These are phyloP conservation scores for Smittia sp. DNA, from an alignment of 2,888 invertebrate genomes.

Conservation along the genomic window DNA sequence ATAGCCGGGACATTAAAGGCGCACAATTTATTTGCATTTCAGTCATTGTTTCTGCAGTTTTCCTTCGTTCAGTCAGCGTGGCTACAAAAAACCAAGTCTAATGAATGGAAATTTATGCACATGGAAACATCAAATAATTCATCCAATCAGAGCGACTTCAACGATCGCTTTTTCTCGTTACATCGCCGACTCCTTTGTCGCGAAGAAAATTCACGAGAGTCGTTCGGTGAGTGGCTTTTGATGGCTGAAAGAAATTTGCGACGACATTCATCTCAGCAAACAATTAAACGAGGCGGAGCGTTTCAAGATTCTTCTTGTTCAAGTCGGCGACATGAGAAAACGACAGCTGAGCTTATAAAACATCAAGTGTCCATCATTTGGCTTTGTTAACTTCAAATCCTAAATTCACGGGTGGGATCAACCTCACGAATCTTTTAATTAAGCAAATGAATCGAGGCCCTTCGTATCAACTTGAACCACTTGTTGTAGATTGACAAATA, in stretches of 20 bases:
- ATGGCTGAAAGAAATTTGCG: constrained; percentile 16
- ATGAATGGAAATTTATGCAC: constrained; percentile 29
- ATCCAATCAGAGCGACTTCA: constrained; percentile 30
- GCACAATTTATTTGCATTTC: constrained; percentile 24
- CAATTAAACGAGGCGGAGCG: constrained; percentile 23
- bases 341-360: constrained; percentile 1
- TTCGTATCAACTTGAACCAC: background rate
- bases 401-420: background rate
- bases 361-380: background rate
- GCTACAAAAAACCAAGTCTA: background rate
- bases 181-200: background rate
- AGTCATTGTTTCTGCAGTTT: constrained; percentile 8
- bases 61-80: background rate
- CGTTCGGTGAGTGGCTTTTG: constrained; percentile 10
- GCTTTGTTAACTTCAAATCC: background rate
- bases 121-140: constrained; percentile 18
- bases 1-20: constrained; percentile 1
- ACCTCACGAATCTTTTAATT: no score
- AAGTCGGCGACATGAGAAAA: background rate
- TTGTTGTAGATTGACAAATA: background rate
- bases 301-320: background rate
- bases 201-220: background rate
- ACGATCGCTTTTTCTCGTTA: background rate
- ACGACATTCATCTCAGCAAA: constrained; percentile 12
- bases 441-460: no score